phyloP scores from a whole-genome alignment of 2,113 vertebrate species.

The Brachypteracias leptosomus region DNA sequence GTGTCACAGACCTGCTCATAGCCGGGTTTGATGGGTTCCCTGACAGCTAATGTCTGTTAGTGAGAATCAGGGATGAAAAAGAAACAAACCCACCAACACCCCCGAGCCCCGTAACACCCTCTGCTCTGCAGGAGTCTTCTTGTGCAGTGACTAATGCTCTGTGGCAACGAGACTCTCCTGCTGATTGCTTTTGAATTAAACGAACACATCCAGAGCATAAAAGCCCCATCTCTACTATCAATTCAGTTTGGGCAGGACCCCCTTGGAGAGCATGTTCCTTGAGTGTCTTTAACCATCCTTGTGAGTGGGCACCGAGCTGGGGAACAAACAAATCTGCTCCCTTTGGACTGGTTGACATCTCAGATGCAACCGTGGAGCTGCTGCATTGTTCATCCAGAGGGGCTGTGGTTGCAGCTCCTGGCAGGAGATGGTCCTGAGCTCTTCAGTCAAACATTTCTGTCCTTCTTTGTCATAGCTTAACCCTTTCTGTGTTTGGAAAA shows the following conservation, averaged over 20 bases:
- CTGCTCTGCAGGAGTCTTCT: background rate
- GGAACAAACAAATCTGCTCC: background rate
- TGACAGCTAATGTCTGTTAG: background rate
- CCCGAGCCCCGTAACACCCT: background rate
- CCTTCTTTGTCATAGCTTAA: background rate
- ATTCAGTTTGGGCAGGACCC: background rate
- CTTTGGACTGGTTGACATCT: background rate
- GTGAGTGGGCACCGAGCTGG: background rate
- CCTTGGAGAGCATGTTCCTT: background rate
- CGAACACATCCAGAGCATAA: too few relatives aligned
- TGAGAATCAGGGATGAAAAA: background rate
- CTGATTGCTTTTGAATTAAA: background rate
- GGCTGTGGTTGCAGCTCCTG: rapidly evolving
- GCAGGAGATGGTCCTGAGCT: background rate
- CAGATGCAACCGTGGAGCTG: background rate
- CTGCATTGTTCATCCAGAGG: rapidly evolving
- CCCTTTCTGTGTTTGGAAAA: background rate
- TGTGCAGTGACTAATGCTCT: background rate
- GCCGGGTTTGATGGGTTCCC: background rate
- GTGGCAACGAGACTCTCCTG: background rate
- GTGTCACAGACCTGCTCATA: background rate
- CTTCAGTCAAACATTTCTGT: background rate
- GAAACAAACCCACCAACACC: background rate
- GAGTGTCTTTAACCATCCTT: background rate
- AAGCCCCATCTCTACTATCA: background rate